Evolutionary conservation across 1,140 invertebrate genomes (phyloP).

Genomic region (Maconellicoccus hirsutus): DNA sequence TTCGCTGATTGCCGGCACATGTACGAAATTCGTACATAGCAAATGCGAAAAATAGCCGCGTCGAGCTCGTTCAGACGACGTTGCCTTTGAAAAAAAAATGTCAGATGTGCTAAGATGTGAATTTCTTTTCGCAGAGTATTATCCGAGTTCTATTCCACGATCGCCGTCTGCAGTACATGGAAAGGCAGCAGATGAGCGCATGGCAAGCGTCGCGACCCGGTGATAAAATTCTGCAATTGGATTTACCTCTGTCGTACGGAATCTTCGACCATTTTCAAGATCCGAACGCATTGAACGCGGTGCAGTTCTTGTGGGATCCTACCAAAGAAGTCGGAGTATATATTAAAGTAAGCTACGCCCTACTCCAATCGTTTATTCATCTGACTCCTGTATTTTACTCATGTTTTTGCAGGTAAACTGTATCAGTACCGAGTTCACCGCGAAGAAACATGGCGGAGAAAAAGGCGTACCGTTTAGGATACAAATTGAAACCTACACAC

Average conservation of each 20-base stretch:
- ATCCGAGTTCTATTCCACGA: constrained; percentile 92
- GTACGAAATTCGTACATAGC: no score
- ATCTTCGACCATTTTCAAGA: constrained; percentile 70
- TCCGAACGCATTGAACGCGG: constrained; percentile 57
- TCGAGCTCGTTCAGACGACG: no score
- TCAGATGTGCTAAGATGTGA: neutral
- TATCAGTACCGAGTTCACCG: constrained; percentile 95
- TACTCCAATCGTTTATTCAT: neutral
- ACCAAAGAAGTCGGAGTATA: constrained; percentile 90
- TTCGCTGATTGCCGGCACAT: no score
- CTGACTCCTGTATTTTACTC: neutral
- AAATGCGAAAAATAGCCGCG: no score
- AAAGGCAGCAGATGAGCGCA: constrained; percentile 79
- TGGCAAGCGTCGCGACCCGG: constrained; percentile 80
- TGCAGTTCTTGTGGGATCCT: constrained; percentile 90
- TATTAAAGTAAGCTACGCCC: constrained; percentile 53
- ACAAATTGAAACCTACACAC: constrained; percentile 75
- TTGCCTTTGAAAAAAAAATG: no score
- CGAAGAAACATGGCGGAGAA: constrained; percentile 95
- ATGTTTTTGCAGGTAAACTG: constrained; percentile 63
- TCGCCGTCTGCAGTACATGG: constrained; percentile 86
- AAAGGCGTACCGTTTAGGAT: constrained; percentile 94
- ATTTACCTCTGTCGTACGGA: constrained; percentile 87
- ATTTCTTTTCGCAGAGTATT: constrained; percentile 54
- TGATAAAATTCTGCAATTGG: constrained; percentile 83